Evolutionary conservation across 1,140 invertebrate genomes (phyloP).

Genomic region (Vanessa tameamea): DNA sequence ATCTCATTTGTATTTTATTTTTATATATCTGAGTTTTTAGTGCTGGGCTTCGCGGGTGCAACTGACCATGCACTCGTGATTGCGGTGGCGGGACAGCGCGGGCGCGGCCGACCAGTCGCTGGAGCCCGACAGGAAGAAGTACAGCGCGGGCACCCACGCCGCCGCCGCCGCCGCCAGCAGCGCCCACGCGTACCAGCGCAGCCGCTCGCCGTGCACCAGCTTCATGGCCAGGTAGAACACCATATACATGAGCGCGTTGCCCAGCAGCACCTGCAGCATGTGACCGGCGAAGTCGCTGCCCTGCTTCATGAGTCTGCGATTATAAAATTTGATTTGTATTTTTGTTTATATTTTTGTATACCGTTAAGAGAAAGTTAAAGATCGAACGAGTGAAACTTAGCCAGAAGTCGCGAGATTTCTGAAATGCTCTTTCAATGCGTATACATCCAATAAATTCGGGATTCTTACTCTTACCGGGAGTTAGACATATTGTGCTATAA

Average conservation of each 20-base stretch:
- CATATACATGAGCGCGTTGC: slow-evolving; percentile 91
- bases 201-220: slow-evolving; percentile 86
- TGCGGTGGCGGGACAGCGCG: slow-evolving; percentile 88
- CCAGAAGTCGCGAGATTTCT: too few relatives aligned
- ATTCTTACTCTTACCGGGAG: too few relatives aligned
- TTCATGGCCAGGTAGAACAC: slow-evolving; percentile 95
- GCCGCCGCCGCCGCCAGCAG: slow-evolving; percentile 57
- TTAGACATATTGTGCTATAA: too few relatives aligned
- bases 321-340: not conserved
- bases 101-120: slow-evolving; percentile 83
- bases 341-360: not conserved
- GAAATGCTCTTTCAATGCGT: too few relatives aligned
- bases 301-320: slow-evolving; percentile 78
- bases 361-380: too few relatives aligned
- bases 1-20: too few relatives aligned
- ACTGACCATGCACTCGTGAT: slow-evolving; percentile 85
- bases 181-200: slow-evolving; percentile 80
- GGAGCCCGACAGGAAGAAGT: slow-evolving; percentile 67
- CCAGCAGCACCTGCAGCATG: slow-evolving; percentile 89
- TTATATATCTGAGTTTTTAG: too few relatives aligned
- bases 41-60: not conserved
- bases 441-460: too few relatives aligned
- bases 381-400: too few relatives aligned
- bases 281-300: slow-evolving; percentile 91
- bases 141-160: slow-evolving; percentile 65